Percentiles rank a stretch among this genome's conserved stretches.
These are phyloP conservation scores for Scotopteryx bipunctaria DNA, from an alignment of 2,888 invertebrate genomes.

Conservation along the genomic window DNA sequence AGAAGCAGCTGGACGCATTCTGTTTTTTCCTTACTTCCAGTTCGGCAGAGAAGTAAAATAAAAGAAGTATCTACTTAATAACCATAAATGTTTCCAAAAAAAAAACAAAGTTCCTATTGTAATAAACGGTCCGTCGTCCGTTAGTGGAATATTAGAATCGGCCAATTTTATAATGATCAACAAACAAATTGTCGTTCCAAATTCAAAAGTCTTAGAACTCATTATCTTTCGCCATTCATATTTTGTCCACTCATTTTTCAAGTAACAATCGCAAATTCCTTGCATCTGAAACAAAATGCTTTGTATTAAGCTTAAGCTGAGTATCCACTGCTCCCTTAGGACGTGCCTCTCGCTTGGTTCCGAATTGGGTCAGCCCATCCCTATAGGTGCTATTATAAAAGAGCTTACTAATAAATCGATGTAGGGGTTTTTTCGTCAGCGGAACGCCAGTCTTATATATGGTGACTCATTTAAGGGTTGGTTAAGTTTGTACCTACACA, in stretches of 20 bases:
- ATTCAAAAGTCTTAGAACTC: no score
- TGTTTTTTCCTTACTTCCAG: no score
- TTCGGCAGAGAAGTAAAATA: no score
- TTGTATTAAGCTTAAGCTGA: conserved; percentile 55
- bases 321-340: conserved; percentile 51
- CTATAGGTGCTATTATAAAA: conserved; percentile 54
- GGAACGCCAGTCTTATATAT: conserved; percentile 20
- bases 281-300: conserved; percentile 52
- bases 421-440: conserved; percentile 42
- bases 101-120: no score
- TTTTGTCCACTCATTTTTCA: conserved; percentile 1
- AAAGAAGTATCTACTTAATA: no score
- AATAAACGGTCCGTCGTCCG: no score
- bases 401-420: conserved; percentile 57
- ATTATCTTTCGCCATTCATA: not conserved
- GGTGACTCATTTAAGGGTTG: conserved; percentile 12
- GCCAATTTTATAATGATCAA: no score
- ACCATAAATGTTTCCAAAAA: no score
- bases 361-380: conserved; percentile 66
- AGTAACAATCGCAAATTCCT: conserved; percentile 7
- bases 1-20: no score
- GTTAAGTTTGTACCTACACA: not conserved
- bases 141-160: no score
- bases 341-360: conserved; percentile 66
- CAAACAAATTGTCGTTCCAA: not conserved